Conservation (phyloP, 2,888 invertebrate genomes). For the Epinotia demarniana region DNA sequence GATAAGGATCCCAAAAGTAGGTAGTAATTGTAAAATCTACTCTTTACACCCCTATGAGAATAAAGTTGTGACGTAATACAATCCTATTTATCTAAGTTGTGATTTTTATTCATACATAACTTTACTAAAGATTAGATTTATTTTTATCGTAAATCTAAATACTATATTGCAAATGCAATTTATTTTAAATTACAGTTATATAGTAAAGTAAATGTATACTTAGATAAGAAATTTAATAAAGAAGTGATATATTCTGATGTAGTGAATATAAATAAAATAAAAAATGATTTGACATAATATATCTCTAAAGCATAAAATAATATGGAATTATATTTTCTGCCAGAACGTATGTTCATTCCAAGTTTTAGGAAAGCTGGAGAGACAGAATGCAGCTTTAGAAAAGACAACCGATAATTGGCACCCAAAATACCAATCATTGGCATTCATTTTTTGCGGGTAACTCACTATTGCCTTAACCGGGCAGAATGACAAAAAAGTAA, state of each 20-base stretch:
- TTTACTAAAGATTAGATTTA: neutral
- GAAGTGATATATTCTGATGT: neutral
- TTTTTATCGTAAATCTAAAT: neutral
- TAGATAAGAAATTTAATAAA: slow-evolving; percentile 9
- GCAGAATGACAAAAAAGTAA: neutral
- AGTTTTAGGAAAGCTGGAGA: neutral
- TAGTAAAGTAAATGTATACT: slow-evolving; percentile 7
- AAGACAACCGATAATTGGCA: neutral
- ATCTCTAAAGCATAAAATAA: neutral
- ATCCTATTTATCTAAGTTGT: too few species aligned
- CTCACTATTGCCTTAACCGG: neutral
- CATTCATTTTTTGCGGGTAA: neutral
- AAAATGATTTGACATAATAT: neutral
- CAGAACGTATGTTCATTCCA: neutral
- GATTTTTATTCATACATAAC: too few species aligned
- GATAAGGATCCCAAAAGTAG: too few species aligned
- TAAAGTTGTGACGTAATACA: too few species aligned
- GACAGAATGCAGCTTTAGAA: neutral
- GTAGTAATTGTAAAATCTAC: too few species aligned
- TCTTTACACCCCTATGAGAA: too few species aligned
- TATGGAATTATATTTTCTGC: neutral
- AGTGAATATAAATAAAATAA: neutral
- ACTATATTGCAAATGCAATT: slow-evolving; percentile 16
- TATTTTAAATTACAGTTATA: slow-evolving; percentile 4
- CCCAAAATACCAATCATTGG: neutral